Evolutionary conservation across 2,797 vertebrate species (phyloP), one percentile per base, ranked within the genome.

Genomic region (Lacerta bilineata): DNA sequence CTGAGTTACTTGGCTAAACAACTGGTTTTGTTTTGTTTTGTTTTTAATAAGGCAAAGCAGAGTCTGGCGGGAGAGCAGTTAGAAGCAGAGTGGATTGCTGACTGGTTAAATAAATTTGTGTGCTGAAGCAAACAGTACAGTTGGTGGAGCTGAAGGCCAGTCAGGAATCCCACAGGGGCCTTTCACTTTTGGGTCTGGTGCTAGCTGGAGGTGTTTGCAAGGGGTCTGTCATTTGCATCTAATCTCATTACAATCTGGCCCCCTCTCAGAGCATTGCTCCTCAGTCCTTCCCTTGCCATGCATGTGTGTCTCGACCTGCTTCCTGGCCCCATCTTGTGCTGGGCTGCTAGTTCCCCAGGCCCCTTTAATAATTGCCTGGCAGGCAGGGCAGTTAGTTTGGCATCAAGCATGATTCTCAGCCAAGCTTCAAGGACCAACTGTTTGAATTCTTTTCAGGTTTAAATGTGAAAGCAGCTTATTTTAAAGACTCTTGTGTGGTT

Each of bases 191-290:
- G 61, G 4, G 27, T 20, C 85, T 87, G 81, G 11, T 13, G 50
- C 43, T 17, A 8, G 20, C 36, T 84, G 82, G 20, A 25, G 75
- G 41, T 41, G 29, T 39, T 61, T 80, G 68, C 76, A 75, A 82
- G 33, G n/a, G 27, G 25, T 61, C 68, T 59, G 41, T n/a, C 68
- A 80, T 87, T 80, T 84, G 81, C 76, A 39, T 87, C 81, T 68
- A 27, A n/a, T 83, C 83, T 79, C 69, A 72, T 64, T 46, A 8
- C 74, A 46, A 10, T 83, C 66, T 50, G 66, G 64, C 13, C 25
- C 13, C 29, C 72, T 29, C n/a, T 39, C 33, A 8, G 17, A 46
- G 9, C 43, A 27, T 69, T 10, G 3, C 43, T 55, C 1, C 3
- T 46, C 43, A 7, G 36, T 76, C 61, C 33, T 10, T 83, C 43